Evolutionary conservation across 2,113 vertebrate species (phyloP), one percentile per base, ranked within the genome.

Genomic region (Gymnarchus niloticus): DNA sequence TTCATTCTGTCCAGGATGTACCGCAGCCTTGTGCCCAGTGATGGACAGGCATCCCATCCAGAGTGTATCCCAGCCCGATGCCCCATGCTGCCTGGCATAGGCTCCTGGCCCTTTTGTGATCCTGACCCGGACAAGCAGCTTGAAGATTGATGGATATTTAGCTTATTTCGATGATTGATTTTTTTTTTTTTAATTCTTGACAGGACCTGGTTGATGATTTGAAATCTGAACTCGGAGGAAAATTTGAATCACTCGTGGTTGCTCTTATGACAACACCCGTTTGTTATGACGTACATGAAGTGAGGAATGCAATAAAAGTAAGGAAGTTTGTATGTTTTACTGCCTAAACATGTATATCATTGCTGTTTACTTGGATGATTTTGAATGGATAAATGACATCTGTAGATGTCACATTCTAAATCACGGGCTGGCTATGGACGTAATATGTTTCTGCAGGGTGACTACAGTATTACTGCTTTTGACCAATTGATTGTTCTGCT

Each of bases 231-330:
- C 94, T 99, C 28, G 94, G 95, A 0, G 97, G 98, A n/a, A 98
- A 97, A 84, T 96, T 99, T 87, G 98, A 99, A 91, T 95, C 92
- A 0, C 83, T 99, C 87, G 94, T 99, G 2, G 95, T 99, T 81
- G 95, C 90, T 61, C 91, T 99, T 88, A 96, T 99, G 97, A 95
- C 93, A 33, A 90, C 96, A 1, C 88, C 96, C 0, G 25, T 87
- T 0, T 83, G 93, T 56, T 99, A 97, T 77, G 98, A 99, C 76
- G 96, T 96, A 81, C 92, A 93, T 6, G 93, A 90, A 9, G 92
- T 99, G 86, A 97, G 94, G 85, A 89, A 97, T 54, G 97, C 98
- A 33, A 93, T 98, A 44, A 98, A 99, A 97, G 98, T 99, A 92
- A 88, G 76, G 25, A 49, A 14, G 33, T 6, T 1, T 33, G 54